A percentile compares a stretch with the other conserved stretches of the same genome.
Evolutionary conservation across 2,113 vertebrate genomes (phyloP).

Genomic region (Nesoenas mayeri): DNA sequence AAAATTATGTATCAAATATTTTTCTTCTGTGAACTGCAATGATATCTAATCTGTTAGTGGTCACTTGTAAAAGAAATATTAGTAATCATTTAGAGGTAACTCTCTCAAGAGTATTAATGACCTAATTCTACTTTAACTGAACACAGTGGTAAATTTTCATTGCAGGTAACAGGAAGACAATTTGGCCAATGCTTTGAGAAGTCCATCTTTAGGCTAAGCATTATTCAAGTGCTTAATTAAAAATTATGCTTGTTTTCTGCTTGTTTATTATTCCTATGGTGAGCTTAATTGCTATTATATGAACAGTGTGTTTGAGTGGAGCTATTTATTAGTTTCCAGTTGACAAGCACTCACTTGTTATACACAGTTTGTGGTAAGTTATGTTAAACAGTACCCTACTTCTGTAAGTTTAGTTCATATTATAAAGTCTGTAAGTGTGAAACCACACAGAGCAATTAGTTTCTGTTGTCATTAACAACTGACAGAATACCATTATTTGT

Average conservation of each 20-base stretch:
- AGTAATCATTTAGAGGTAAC: not conserved
- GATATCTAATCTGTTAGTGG: not conserved
- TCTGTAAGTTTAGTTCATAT: not conserved
- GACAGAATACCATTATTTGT: not conserved
- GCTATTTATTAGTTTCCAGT: conserved; percentile 33
- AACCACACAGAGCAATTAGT: not conserved
- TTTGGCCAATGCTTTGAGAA: not conserved
- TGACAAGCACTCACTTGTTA: conserved; percentile 8
- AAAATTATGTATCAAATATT: not conserved
- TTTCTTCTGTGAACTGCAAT: not conserved
- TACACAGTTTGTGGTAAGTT: not conserved
- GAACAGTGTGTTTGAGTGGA: conserved; percentile 8
- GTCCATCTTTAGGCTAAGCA: not conserved
- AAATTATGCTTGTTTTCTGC: conserved; percentile 18
- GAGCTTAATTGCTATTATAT: conserved; percentile 29
- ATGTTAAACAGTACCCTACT: not conserved
- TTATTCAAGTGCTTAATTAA: conserved; percentile 22
- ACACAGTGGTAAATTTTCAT: not conserved
- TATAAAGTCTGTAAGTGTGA: not conserved
- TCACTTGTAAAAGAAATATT: not conserved
- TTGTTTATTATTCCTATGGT: conserved; percentile 32
- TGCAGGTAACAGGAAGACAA: not conserved
- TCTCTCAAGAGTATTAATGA: not conserved
- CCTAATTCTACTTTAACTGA: not conserved
- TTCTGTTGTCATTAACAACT: conserved; percentile 2